These are phyloP conservation scores for Cataglyphis rosenhaueri DNA, from an alignment of 2,888 invertebrate species.

Conservation along the genomic window DNA sequence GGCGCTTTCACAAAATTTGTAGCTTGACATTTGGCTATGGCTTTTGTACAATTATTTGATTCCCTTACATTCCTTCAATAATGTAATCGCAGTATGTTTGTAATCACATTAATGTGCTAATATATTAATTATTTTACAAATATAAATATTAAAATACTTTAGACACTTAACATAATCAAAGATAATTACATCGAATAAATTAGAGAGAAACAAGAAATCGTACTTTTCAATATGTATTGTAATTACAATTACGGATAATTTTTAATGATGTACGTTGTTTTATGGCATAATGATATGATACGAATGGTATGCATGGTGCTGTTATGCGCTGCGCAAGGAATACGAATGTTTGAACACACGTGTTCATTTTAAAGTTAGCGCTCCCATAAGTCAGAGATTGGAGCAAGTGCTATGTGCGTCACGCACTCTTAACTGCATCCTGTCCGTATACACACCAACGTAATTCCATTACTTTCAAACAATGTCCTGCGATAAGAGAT, in stretches of 20 bases:
- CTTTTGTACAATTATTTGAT: neutral
- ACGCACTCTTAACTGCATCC: conserved; percentile 57
- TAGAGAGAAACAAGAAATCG: neutral
- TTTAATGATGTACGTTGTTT: conserved; percentile 13
- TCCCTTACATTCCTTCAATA: neutral
- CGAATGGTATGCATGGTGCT: conserved; percentile 32
- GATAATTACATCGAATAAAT: neutral
- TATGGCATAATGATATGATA: conserved; percentile 23
- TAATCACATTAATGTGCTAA: neutral
- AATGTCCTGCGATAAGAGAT: conserved; percentile 50
- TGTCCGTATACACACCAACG: conserved; percentile 21
- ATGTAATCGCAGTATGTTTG: neutral
- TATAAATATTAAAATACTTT: neutral
- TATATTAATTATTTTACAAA: neutral
- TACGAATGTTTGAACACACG: conserved; percentile 19
- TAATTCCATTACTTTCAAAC: conserved; percentile 49
- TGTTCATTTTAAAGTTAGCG: conserved; percentile 44
- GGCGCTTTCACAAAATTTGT: conserved; percentile 21
- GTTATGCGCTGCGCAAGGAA: conserved; percentile 11
- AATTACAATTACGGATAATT: conserved; percentile 15
- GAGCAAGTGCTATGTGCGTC: conserved; percentile 50
- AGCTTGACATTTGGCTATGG: neutral
- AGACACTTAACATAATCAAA: neutral
- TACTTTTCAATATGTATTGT: neutral
- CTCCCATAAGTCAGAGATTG: conserved; percentile 50